Evolutionary conservation across 2,113 vertebrate genomes (phyloP).

Genomic region (Nesospiza acunhae): DNA sequence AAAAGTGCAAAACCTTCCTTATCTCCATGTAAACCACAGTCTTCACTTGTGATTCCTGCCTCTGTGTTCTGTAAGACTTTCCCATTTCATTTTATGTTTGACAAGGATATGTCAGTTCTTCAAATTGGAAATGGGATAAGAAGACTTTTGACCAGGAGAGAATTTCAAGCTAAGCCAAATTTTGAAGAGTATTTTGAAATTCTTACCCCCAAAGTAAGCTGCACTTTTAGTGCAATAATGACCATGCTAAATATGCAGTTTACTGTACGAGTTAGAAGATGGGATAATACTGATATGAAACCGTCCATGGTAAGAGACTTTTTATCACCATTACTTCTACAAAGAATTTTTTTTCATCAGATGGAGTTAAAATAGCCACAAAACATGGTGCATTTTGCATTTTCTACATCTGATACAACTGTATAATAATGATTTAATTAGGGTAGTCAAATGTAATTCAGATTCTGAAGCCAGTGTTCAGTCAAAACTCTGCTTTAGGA

Average conservation of each 20-base stretch:
- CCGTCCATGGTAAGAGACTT: slow-evolving; percentile 85
- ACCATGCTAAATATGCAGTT: slow-evolving; percentile 97
- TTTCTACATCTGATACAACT: not conserved
- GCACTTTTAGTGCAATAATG: slow-evolving; percentile 91
- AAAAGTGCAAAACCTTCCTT: slow-evolving; percentile 85
- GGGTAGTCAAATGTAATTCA: not conserved
- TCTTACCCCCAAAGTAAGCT: slow-evolving; percentile 88
- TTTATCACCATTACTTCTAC: not conserved
- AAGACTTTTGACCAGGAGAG: slow-evolving; percentile 85
- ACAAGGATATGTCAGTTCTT: slow-evolving; percentile 89
- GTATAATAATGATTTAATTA: not conserved
- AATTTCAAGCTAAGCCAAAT: slow-evolving; percentile 80
- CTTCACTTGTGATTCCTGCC: slow-evolving; percentile 88
- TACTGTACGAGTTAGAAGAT: slow-evolving; percentile 85
- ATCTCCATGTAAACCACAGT: slow-evolving; percentile 87
- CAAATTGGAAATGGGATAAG: slow-evolving; percentile 92
- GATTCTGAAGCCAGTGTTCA: not conserved
- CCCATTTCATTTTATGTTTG: slow-evolving; percentile 95
- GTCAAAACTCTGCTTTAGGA: not conserved
- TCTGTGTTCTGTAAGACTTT: slow-evolving; percentile 94
- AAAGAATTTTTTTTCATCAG: not conserved
- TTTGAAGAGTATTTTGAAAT: slow-evolving; percentile 94
- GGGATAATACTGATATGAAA: slow-evolving; percentile 76
- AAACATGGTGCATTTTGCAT: not conserved
- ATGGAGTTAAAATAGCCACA: not conserved